These are phyloP conservation scores for Parnassius mnemosyne DNA, from an alignment of 2,888 invertebrate genomes.

Conservation along the genomic window DNA sequence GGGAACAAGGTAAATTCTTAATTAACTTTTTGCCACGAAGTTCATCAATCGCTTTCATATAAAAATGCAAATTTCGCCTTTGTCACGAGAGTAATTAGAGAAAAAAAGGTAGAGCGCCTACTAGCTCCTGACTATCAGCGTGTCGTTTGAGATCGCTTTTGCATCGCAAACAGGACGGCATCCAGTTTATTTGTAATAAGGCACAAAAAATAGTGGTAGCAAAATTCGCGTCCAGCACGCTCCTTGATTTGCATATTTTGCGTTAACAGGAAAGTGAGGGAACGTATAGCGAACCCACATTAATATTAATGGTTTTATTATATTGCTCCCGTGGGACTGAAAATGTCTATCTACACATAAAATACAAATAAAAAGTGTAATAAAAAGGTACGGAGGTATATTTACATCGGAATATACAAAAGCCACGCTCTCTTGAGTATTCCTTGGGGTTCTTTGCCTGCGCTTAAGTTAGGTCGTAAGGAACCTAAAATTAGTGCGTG, in stretches of 20 bases:
- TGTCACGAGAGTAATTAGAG: slow-evolving; percentile 60
- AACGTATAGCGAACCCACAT: slow-evolving; percentile 41
- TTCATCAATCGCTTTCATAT: slow-evolving; percentile 50
- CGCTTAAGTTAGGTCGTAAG: slow-evolving; percentile 9
- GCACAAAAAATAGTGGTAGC: slow-evolving; percentile 37
- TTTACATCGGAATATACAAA: slow-evolving; percentile 27
- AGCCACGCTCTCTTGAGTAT: slow-evolving; percentile 16
- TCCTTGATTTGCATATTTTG: slow-evolving; percentile 59
- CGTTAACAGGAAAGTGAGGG: slow-evolving; percentile 51
- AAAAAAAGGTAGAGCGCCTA: slow-evolving; percentile 40
- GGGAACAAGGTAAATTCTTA: slow-evolving; percentile 33
- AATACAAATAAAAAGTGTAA: slow-evolving; percentile 34
- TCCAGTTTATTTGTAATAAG: slow-evolving; percentile 58
- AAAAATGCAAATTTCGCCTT: slow-evolving; percentile 69
- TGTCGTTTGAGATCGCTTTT: slow-evolving; percentile 51
- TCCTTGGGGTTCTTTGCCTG: slow-evolving; percentile 17
- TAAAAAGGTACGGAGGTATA: slow-evolving; percentile 29
- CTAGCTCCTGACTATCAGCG: slow-evolving; percentile 38
- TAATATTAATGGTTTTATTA: slow-evolving; percentile 69
- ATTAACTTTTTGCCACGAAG: slow-evolving; percentile 19
- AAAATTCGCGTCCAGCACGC: slow-evolving; percentile 41
- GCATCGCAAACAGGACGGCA: slow-evolving; percentile 66
- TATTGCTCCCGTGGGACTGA: slow-evolving; percentile 45
- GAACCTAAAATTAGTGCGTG: background rate
- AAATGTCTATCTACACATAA: slow-evolving; percentile 32